Percentiles rank a stretch among this genome's conserved stretches.
Conservation (phyloP, 2,888 invertebrate genomes). For the Petrolisthes cinctipes region DNA sequence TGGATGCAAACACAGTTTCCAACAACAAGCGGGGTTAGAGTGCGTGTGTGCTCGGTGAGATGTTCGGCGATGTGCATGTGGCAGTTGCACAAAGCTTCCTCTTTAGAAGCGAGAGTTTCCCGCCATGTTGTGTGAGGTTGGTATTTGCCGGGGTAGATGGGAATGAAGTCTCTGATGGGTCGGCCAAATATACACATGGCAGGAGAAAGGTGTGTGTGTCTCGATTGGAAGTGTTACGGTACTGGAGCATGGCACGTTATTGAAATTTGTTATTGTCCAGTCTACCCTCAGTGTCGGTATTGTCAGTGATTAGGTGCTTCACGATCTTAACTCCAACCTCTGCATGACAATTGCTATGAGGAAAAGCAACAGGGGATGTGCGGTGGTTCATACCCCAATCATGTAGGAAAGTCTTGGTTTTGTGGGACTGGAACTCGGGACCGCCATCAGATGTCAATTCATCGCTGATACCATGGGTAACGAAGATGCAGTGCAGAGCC, state of each 20-base stretch:
- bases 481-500: conserved; percentile 17
- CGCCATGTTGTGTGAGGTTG: conserved; percentile 32
- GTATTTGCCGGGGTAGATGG: conserved; percentile 29
- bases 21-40: background rate
- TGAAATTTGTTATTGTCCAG: conserved; percentile 37
- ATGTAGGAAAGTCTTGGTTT: too few species aligned
- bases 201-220: conserved; percentile 44
- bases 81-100: conserved; percentile 35
- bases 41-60: conserved; percentile 18
- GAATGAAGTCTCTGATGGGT: conserved; percentile 49
- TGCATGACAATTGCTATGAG: conserved; percentile 43
- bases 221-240: conserved; percentile 42
- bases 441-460: too few species aligned
- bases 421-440: too few species aligned
- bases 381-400: conserved; percentile 38
- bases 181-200: too few species aligned
- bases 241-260: conserved; percentile 48
- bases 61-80: too few species aligned
- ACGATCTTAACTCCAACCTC: conserved; percentile 38
- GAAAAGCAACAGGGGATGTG: conserved; percentile 33
- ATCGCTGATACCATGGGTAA: conserved; percentile 27
- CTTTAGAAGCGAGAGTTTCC: background rate
- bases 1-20: conserved; percentile 16
- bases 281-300: conserved; percentile 20
- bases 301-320: conserved; percentile 37